phyloP scores from a whole-genome alignment of 1,140 invertebrate genomes.

The Aphaenogaster ashmeadi region DNA sequence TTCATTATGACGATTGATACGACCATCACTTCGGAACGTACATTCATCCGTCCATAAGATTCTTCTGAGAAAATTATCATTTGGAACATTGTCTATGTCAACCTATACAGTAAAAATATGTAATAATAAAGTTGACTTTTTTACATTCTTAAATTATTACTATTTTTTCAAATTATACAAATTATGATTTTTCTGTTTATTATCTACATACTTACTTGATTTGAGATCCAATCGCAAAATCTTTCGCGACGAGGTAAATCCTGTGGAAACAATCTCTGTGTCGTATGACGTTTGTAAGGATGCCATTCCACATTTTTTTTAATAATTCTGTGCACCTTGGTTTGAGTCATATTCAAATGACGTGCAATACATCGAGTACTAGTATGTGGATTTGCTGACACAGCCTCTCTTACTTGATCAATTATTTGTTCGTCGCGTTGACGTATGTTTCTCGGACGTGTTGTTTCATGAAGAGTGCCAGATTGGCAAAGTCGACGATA shows the following conservation, averaged over 20 bases:
- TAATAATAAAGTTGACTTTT: too few relatives aligned
- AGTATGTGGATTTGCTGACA: neutral
- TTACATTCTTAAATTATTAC: too few relatives aligned
- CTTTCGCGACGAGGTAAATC: neutral
- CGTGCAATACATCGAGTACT: neutral
- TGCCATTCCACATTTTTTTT: neutral
- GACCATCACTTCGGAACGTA: too few relatives aligned
- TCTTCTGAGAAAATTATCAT: too few relatives aligned
- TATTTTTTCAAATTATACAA: too few relatives aligned
- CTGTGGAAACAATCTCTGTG: neutral
- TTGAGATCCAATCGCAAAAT: neutral
- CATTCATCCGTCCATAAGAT: too few relatives aligned
- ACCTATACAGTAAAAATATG: too few relatives aligned
- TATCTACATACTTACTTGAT: neutral
- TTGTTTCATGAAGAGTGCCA: neutral
- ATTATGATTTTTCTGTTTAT: too few relatives aligned
- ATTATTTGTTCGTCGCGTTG: neutral
- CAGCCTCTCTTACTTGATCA: neutral
- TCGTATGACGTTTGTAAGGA: neutral
- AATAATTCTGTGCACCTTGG: neutral
- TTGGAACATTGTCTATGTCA: too few relatives aligned
- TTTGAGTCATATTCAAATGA: neutral
- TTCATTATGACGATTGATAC: too few relatives aligned
- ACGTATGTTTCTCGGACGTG: neutral
- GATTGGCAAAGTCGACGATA: neutral